These are phyloP conservation scores for Aphelinus certus DNA, from an alignment of 1,140 invertebrate species.

Conservation along the genomic window DNA sequence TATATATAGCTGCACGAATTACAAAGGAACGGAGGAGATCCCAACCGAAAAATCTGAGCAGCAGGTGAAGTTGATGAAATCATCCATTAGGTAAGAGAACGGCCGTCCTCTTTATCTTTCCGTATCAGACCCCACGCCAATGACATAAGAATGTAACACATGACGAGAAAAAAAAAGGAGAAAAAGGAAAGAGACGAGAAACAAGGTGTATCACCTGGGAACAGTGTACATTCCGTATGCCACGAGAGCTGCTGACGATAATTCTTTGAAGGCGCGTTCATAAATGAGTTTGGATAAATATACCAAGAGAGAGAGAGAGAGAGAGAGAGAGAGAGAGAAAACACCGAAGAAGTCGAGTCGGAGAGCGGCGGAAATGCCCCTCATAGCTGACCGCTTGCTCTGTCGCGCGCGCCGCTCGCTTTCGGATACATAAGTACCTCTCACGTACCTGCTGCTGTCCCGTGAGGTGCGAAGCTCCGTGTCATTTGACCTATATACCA, in stretches of 20 bases:
- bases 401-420: neutral
- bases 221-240: neutral
- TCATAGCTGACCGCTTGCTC: constrained; percentile 43
- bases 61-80: constrained; percentile 23
- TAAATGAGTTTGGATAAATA: constrained; percentile 39
- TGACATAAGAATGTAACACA: constrained; percentile 17
- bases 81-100: constrained; percentile 13
- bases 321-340: constrained; percentile 2
- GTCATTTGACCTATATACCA: neutral
- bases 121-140: neutral
- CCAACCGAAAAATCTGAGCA: neutral
- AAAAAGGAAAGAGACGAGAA: neutral
- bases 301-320: neutral
- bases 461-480: constrained; percentile 5
- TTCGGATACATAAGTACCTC: neutral
- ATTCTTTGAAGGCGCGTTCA: constrained; percentile 16
- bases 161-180: neutral
- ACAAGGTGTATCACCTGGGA: neutral
- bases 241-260: neutral
- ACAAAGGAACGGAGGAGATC: neutral
- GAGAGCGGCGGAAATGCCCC: constrained; percentile 48
- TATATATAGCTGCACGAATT: too few relatives aligned
- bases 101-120: neutral
- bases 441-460: constrained; percentile 10
- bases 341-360: constrained; percentile 20